A percentile compares a stretch with the other conserved stretches of the same genome.
These are phyloP conservation scores for Percopsis transmontana DNA, from an alignment of 2,113 vertebrate genomes.

Conservation along the genomic window DNA sequence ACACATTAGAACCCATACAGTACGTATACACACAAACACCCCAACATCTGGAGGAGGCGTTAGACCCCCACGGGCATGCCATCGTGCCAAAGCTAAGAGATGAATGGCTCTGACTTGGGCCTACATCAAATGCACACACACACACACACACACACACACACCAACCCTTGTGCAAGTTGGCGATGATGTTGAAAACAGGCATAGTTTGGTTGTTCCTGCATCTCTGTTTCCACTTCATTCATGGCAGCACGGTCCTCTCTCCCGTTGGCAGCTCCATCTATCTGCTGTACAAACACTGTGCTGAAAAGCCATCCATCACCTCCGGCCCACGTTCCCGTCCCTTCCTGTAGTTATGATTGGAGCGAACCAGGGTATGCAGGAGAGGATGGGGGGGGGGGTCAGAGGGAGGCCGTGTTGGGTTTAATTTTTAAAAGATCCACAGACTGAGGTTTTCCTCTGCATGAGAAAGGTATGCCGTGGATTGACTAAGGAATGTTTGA, in stretches of 20 bases:
- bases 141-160: constrained; percentile 18
- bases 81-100: constrained; percentile 34
- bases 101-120: constrained; percentile 40
- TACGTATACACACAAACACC: background rate
- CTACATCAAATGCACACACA: constrained; percentile 29
- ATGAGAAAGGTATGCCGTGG: background rate
- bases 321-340: constrained; percentile 21
- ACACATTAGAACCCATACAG: background rate
- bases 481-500: background rate
- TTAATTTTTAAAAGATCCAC: constrained; percentile 38
- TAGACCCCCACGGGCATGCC: constrained; percentile 48
- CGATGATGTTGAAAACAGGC: constrained; percentile 4
- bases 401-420: constrained; percentile 31
- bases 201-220: constrained; percentile 14
- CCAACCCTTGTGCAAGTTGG: too few species aligned
- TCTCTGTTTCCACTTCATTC: constrained; percentile 41
- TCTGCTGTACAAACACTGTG: constrained; percentile 58
- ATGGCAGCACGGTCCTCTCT: constrained; percentile 10
- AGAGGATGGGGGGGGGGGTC: constrained; percentile 24
- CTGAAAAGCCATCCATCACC: constrained; percentile 68
- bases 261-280: constrained; percentile 57
- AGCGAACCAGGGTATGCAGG: constrained; percentile 40
- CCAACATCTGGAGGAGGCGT: constrained; percentile 59
- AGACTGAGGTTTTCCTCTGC: constrained; percentile 8
- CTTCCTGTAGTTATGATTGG: constrained; percentile 64